phyloP scores from a whole-genome alignment of 2,888 invertebrate species.

The Pristionchus japonicus region DNA sequence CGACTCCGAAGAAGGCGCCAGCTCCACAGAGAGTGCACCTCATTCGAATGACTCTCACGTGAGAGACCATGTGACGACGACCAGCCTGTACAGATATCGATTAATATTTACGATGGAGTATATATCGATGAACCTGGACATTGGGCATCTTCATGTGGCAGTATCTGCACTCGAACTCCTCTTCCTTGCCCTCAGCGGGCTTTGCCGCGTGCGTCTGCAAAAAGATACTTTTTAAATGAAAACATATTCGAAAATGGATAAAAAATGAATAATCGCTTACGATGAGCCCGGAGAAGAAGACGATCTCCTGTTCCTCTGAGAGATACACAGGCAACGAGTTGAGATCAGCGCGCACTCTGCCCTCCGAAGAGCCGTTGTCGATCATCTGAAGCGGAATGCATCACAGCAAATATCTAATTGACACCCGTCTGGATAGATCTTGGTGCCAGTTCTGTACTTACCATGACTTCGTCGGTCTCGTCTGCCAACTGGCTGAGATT shows the following conservation, averaged over 20 bases:
- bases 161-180: not conserved
- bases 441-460: no score
- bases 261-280: not conserved
- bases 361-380: not conserved
- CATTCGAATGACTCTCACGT: constrained; percentile 33
- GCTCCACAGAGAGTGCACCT: constrained; percentile 16
- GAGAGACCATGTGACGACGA: constrained; percentile 46
- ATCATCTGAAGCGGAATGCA: not conserved
- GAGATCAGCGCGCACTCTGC: not conserved
- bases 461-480: constrained; percentile 2
- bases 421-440: no score
- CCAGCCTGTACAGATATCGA: constrained; percentile 10
- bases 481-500: not conserved
- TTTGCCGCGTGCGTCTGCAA: no score
- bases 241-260: not conserved
- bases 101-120: no score
- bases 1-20: constrained; percentile 39
- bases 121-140: no score
- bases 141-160: not conserved
- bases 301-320: not conserved
- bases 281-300: constrained; percentile 8
- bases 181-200: no score
- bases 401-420: not conserved
- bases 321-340: constrained; percentile 27
- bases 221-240: not conserved